Evolutionary conservation across 2,113 vertebrate genomes (phyloP).

Genomic region (Rhea pennata): DNA sequence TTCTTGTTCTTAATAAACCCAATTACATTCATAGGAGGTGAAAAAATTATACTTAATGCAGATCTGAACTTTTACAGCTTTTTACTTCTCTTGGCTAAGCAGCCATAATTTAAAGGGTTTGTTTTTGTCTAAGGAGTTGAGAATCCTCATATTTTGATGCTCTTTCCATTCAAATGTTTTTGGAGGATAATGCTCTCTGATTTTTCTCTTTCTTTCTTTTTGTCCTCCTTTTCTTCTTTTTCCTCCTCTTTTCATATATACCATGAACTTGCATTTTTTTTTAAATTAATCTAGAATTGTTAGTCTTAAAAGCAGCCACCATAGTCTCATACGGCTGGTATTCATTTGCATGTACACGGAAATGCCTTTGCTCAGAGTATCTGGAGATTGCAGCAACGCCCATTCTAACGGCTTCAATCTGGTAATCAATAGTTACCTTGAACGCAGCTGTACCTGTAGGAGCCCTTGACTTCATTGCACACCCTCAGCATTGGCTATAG

Average conservation of each 20-base stretch:
- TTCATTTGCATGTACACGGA: neutral
- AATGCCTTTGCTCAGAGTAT: neutral
- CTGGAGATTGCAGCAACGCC: rapidly evolving
- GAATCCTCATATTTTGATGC: neutral
- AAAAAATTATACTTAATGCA: neutral
- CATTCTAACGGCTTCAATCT: neutral
- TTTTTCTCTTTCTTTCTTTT: neutral
- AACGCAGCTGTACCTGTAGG: neutral
- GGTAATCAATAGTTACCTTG: neutral
- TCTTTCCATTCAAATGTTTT: neutral
- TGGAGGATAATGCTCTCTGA: neutral
- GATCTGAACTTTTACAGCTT: neutral
- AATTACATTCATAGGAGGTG: neutral
- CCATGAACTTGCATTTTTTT: neutral
- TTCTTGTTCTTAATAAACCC: neutral
- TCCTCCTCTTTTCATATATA: neutral
- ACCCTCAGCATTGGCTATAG: rapidly evolving
- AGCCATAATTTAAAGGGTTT: neutral
- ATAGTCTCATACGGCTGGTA: neutral
- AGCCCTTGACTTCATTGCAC: neutral
- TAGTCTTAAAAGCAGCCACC: neutral
- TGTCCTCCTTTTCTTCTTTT: neutral
- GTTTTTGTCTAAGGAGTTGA: neutral
- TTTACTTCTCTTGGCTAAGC: neutral
- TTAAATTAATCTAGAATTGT: neutral